Conservation (phyloP, 2,797 vertebrate genomes). For the Siniperca obscura region DNA sequence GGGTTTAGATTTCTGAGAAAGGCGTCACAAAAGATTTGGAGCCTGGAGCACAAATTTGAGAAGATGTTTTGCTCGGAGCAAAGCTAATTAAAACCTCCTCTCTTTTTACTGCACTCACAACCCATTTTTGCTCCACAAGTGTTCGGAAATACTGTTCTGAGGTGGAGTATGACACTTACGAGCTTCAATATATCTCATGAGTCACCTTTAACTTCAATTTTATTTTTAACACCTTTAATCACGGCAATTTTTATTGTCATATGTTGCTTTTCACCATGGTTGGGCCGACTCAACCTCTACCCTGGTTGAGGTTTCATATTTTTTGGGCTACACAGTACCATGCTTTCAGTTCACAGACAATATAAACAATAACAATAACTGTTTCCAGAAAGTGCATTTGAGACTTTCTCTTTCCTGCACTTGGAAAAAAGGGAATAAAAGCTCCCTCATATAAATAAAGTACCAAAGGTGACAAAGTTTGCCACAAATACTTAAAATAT, state of each 20-base stretch:
- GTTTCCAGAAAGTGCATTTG: slow-evolving; percentile 39
- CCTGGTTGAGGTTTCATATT: not conserved
- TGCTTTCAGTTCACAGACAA: slow-evolving; percentile 31
- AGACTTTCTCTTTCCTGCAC: slow-evolving; percentile 43
- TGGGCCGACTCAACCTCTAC: not conserved
- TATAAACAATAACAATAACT: slow-evolving; percentile 17
- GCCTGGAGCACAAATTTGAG: not conserved
- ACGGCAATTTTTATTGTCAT: not conserved
- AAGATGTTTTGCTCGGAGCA: not conserved
- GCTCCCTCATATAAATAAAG: slow-evolving; percentile 50
- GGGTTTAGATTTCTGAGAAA: not conserved
- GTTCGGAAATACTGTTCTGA: not conserved
- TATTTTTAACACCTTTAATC: not conserved
- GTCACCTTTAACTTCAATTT: not conserved
- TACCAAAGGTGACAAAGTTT: slow-evolving; percentile 45
- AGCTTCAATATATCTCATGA: not conserved
- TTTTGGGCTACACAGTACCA: slow-evolving; percentile 21
- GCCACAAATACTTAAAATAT: slow-evolving; percentile 68
- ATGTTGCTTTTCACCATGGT: not conserved
- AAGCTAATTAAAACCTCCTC: not conserved
- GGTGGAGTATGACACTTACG: not conserved
- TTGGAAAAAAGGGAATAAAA: slow-evolving; percentile 7
- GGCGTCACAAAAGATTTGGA: not conserved
- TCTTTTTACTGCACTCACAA: not conserved
- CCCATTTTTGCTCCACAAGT: not conserved